Evolutionary conservation across 2,888 invertebrate species (phyloP).

Genomic region (Eucriotettix oculatus): DNA sequence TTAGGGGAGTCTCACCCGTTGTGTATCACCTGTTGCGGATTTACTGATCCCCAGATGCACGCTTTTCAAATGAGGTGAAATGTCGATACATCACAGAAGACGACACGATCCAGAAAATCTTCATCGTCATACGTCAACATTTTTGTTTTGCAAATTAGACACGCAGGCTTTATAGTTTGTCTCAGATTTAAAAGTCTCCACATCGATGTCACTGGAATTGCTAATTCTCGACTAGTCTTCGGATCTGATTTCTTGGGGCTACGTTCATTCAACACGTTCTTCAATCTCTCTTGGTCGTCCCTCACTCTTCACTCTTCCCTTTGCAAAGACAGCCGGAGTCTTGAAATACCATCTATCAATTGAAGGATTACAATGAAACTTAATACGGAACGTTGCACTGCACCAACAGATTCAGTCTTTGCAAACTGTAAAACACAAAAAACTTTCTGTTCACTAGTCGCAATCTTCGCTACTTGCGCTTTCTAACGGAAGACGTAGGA

Average conservation of each 20-base stretch:
- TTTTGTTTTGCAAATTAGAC: neutral
- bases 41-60: neutral
- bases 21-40: neutral
- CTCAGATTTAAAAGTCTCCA: neutral
- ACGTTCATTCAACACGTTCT: neutral
- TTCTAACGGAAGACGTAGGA: neutral
- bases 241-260: neutral
- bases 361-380: neutral
- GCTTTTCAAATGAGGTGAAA: neutral
- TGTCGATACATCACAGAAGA: constrained; percentile 5
- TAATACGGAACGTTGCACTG: constrained; percentile 2
- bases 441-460: neutral
- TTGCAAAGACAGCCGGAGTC: neutral
- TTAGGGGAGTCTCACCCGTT: neutral
- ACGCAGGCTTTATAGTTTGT: neutral
- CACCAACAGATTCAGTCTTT: constrained; percentile 1
- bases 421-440: constrained; percentile 3
- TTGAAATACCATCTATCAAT: neutral
- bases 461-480: neutral
- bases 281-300: neutral
- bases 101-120: constrained; percentile 3
- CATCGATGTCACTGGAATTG: neutral
- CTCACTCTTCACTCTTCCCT: neutral
- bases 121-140: constrained; percentile 3
- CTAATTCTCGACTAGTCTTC: neutral